These are phyloP conservation scores for Vimba vimba DNA, from an alignment of 2,113 vertebrate genomes.

Conservation along the genomic window DNA sequence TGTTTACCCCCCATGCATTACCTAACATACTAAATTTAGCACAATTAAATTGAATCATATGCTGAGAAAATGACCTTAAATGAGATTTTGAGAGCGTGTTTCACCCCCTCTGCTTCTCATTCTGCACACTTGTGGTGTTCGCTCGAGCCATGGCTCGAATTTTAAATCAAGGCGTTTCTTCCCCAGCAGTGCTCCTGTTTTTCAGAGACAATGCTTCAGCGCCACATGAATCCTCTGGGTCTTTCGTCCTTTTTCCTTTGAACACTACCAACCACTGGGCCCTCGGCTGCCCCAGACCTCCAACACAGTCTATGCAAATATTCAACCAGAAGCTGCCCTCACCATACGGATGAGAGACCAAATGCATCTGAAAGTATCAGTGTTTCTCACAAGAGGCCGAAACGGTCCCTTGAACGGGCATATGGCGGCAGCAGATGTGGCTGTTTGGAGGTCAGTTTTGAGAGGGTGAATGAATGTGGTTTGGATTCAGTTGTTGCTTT, in stretches of 20 bases:
- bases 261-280: slow-evolving; percentile 70
- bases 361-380: slow-evolving; percentile 58
- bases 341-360: slow-evolving; percentile 62
- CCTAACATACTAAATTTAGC: slow-evolving; percentile 20
- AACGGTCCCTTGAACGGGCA: slow-evolving; percentile 15
- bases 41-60: slow-evolving; percentile 9
- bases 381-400: slow-evolving; percentile 38
- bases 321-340: slow-evolving; percentile 67
- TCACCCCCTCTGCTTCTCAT: slow-evolving; percentile 58
- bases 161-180: slow-evolving; percentile 79
- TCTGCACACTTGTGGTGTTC: slow-evolving; percentile 67
- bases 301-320: slow-evolving; percentile 72
- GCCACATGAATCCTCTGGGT: slow-evolving; percentile 72
- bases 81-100: slow-evolving; percentile 42
- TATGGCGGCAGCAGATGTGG: slow-evolving; percentile 29
- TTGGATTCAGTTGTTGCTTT: background rate
- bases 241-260: slow-evolving; percentile 73
- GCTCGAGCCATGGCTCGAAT: slow-evolving; percentile 71
- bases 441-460: slow-evolving; percentile 14
- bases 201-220: slow-evolving; percentile 69
- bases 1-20: background rate
- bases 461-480: background rate
- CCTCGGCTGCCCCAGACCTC: slow-evolving; percentile 62
- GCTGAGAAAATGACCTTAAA: slow-evolving; percentile 44
- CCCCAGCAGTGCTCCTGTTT: slow-evolving; percentile 65